Percentiles rank a stretch among this genome's conserved stretches.
phyloP scores from a whole-genome alignment of 2,888 invertebrate species.

The Drosophila paranaensis region DNA sequence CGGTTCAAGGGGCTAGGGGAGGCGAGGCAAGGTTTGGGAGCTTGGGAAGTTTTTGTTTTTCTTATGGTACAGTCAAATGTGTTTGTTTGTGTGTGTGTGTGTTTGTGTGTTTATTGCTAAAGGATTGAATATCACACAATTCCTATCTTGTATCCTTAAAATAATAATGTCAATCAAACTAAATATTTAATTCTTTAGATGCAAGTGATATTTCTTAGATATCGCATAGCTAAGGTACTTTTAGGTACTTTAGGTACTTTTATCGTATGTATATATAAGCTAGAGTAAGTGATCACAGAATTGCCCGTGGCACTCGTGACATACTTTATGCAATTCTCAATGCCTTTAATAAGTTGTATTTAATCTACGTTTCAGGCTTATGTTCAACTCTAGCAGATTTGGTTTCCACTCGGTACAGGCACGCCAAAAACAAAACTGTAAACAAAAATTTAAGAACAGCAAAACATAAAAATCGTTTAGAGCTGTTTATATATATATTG shows the following conservation, averaged over 20 bases:
- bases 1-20: conserved; percentile 13
- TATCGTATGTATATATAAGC: conserved; percentile 1
- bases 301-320: conserved; percentile 65
- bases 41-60: conserved; percentile 1
- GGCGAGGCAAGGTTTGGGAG: conserved; percentile 3
- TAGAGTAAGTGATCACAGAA: conserved; percentile 52
- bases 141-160: conserved; percentile 14
- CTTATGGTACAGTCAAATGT: conserved; percentile 22
- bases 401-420: conserved; percentile 91
- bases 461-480: conserved; percentile 29
- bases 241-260: conserved; percentile 51
- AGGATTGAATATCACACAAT: conserved; percentile 30
- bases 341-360: conserved; percentile 19
- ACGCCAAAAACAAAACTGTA: conserved; percentile 83
- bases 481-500: conserved; percentile 10
- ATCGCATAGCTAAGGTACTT: conserved; percentile 55
- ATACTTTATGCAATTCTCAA: conserved; percentile 58
- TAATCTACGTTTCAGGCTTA: conserved; percentile 39
- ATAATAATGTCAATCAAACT: conserved; percentile 29
- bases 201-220: conserved; percentile 27
- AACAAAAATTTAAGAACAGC: conserved; percentile 32
- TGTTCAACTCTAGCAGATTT: conserved; percentile 86
- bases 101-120: conserved; percentile 34
- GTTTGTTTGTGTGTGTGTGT: conserved; percentile 41
- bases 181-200: conserved; percentile 44